These are phyloP conservation scores for Castor canadensis DNA, from an alignment of 2,113 vertebrate genomes.

Conservation along the genomic window DNA sequence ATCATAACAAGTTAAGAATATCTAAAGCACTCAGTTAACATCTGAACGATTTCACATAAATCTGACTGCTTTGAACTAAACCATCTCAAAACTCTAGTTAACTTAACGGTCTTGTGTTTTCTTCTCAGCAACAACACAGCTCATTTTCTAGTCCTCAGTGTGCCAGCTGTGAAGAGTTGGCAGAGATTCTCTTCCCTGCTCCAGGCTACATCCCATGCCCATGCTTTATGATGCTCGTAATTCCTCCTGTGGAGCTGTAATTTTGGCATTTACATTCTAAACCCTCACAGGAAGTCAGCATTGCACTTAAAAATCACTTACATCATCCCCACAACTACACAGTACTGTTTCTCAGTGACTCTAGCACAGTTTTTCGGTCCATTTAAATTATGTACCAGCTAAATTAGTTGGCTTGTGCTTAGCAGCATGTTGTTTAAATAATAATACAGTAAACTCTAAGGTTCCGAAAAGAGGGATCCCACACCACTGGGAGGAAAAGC, in stretches of 20 bases:
- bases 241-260: not conserved
- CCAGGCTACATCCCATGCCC: too few species aligned
- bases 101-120: not conserved
- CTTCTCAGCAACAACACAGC: not conserved
- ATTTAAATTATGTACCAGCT: not conserved
- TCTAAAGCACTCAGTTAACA: not conserved
- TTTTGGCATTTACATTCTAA: not conserved
- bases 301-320: not conserved
- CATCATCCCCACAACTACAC: not conserved
- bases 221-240: not conserved
- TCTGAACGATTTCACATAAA: not conserved
- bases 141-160: not conserved
- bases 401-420: not conserved
- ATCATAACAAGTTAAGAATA: constrained; percentile 9
- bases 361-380: not conserved
- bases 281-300: not conserved
- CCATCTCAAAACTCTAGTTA: not conserved
- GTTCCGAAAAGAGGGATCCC: not conserved
- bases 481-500: not conserved
- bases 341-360: not conserved
- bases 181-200: not conserved
- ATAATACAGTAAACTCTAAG: not conserved
- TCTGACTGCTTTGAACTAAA: not conserved
- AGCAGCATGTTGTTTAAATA: not conserved
- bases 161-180: too few species aligned